Evolutionary conservation across 2,888 invertebrate genomes (phyloP), one percentile per base, ranked within the genome.

Genomic region (Rosalia funebris): DNA sequence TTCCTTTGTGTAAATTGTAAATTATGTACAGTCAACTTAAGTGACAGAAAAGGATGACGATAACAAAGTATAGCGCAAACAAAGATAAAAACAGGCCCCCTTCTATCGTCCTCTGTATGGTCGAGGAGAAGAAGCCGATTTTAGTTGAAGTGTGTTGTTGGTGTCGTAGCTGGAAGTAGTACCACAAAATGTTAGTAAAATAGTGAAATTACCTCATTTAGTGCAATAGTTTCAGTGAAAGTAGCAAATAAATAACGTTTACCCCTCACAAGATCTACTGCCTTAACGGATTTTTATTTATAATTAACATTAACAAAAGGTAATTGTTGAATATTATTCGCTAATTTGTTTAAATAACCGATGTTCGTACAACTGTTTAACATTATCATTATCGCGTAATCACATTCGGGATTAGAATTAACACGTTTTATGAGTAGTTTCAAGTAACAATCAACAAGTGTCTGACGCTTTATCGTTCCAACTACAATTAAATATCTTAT

Each of bases 61-160:
- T 7, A 25, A 4, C 12, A 17, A 16, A 11, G 9, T 25, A 20
- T 25, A 36, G 14, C 31, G 11, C 14, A 31, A 36, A 46, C 37
- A 56, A 39, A 56, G 50, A 60, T 55, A 48, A 39, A 54, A n/a
- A 25, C 14, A 19, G 37, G 25, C 42, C 56, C 60, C 60, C 60
- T 58, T 56, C 60, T 46, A 56, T 60, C 48, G 56, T 60, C 50
- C 39, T 9, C 39, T 32, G 44, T 32, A 37, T 14, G 25, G 36
- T 39, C 25, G 45, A 50, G 12, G 60, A 50, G 56, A 56, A 60
- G 60, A 60, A 32, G 41, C n/a, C 31, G 19, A 53, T 36, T 45
- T 56, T 39, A 60, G 60, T 60, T 56, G 42, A 50, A 42, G 45
- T 60, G 42, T 39, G 12, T 39, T 15, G 45, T 25, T 37, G 44